Conservation (phyloP, 1,140 invertebrate species). For the Euglossa dilemma region DNA sequence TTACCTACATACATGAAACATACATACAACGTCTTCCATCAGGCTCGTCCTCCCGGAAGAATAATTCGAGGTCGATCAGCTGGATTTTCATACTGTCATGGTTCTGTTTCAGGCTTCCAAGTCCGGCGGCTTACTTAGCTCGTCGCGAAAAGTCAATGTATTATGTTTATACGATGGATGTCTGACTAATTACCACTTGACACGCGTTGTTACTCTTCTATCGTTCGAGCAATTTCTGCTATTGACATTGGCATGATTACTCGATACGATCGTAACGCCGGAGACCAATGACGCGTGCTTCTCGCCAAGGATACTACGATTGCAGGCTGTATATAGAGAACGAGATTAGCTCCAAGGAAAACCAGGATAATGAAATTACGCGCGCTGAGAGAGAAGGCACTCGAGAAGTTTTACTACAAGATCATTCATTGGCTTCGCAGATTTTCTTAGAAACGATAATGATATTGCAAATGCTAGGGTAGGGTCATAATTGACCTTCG, state of each 20-base stretch:
- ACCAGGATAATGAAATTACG: conserved; percentile 56
- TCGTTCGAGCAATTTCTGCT: conserved; percentile 22
- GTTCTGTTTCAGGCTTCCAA: background rate
- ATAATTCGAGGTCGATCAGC: conserved; percentile 8
- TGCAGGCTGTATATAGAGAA: conserved; percentile 40
- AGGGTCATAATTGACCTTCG: background rate
- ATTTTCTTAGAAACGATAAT: background rate
- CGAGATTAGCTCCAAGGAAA: conserved; percentile 63
- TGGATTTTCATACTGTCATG: conserved; percentile 5
- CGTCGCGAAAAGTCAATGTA: background rate
- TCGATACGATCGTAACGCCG: conserved; percentile 34
- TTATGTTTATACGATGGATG: background rate
- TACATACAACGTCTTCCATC: background rate
- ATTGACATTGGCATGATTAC: conserved; percentile 60
- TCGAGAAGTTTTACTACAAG: background rate
- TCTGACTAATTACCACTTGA: background rate
- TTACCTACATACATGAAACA: conserved; percentile 9
- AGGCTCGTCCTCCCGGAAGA: conserved; percentile 27
- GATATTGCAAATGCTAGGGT: no score
- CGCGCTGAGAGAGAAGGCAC: conserved; percentile 33
- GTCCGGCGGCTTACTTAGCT: background rate
- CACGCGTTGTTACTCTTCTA: background rate
- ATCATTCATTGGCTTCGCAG: background rate
- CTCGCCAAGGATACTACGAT: conserved; percentile 50
- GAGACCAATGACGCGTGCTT: conserved; percentile 30